Base-by-base conservation (phyloP, 2,113 vertebrate species). In the Dasypus novemcinctus region DNA sequence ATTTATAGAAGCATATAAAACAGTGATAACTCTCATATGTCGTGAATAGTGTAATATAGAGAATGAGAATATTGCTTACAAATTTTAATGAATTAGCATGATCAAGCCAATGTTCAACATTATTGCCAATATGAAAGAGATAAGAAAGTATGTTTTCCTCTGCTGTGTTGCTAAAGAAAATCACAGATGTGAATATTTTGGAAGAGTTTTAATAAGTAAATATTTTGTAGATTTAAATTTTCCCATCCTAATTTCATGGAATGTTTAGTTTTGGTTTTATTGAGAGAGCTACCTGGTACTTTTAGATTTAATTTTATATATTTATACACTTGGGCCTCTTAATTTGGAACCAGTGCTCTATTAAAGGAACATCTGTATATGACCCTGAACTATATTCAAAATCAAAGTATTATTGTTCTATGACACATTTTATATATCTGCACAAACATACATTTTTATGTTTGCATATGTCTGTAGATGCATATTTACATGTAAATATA, bases 241-340 rank as follows among this genome's bases (percentile, higher is more conserved):
- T 93, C 86, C 95, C n/a, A 75, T 80, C 89, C 27, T 69, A 49
- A 69, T 63, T 93, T 64, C 38, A 81, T 78, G 14, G 5, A 69
- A 41, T 92, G 11, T 5, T 46, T 93, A 75, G 27, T 78, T 79
- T 94, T 36, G 69, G 27, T 72, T 87, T 94, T 74, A n/a, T 94
- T 52, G 69, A 91, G 31, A 52, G 17, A 43, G 3, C 2, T 80
- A 13, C 2, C 2, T n/a, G 2, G 1, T 90, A 23, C 0, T 20
- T 63, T 69, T 78, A 81, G 11, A 46, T 72, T 76, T 69, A 46
- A 36, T 61, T 74, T 10, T 63, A 1, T 38, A 12, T 78, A 57
- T 82, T 81, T 38, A 59, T 82, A 6, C 25, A 84, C 49, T 82
- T 66, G 13, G 36, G 78, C 31, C 4, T 72, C 7, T 78, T 90